Base-by-base conservation (phyloP, 1,140 invertebrate genomes). In the Nautilus pompilius region DNA sequence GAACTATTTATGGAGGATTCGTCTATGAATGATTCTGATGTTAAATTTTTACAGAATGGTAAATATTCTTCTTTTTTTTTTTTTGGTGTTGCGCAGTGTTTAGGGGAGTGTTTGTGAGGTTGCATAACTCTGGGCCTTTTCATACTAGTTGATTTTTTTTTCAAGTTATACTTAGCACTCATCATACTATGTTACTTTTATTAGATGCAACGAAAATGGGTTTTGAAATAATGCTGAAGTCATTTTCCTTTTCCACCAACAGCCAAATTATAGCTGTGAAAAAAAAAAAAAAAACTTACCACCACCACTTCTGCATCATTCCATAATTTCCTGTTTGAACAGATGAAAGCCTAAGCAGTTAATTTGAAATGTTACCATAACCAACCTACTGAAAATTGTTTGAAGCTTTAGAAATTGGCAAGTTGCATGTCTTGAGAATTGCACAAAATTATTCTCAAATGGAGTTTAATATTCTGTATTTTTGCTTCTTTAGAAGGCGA, bases 31-130 rank as follows among this genome's bases (percentile, higher is more conserved):
- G 92, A 97, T 77, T 98, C 95, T 45, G 96, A 99, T 86, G 87
- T 98, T 20, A 93, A 95, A 84, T 98, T 96, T 83, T 85, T 96
- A 57, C 90, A 95, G 82, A 92, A 93, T 86, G 92, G 92, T 90
- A 85, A 84, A 67, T 82, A n/a, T 79, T 6, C 55, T 2, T 13
- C 15, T 36, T 22, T 6, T 5, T 56, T 34, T 41, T 5, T 10
- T 8, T 45, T 45, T 30, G 32, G 3, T 26, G 8, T 45, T 28
- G 13, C 29, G 4, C 3, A 15, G 5, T 55, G 36, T 26, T 26
- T 62, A 5, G 20, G 6, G 22, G 3, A 26, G 6, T 28, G n/a
- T 60, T 49, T 20, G 5, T 60, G 10, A 28, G 26, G 30, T 41
- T 26, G 51, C 10, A 48, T 60, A 20, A 41, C 8, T n/a, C n/a